phyloP scores from a whole-genome alignment of 37 sponge, comb jelly and placozoan genomes.

The Aplysina aerophoba region DNA sequence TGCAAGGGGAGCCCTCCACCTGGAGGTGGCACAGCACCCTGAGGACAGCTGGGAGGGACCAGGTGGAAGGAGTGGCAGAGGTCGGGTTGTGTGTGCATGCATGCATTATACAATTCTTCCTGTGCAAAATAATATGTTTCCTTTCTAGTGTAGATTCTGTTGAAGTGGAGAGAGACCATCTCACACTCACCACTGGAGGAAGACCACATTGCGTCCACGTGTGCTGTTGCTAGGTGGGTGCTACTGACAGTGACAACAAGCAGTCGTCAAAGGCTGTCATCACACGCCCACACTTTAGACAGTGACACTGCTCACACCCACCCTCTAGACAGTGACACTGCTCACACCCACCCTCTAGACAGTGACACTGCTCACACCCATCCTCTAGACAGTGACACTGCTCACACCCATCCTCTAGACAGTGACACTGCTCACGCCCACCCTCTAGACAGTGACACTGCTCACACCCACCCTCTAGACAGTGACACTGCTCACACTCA shows the following conservation, averaged over 20 bases:
- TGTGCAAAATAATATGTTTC: neutral
- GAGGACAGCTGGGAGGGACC: neutral
- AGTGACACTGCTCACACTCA: too few relatives aligned
- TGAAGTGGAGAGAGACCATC: too few relatives aligned
- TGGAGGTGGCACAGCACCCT: neutral
- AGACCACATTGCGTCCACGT: neutral
- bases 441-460: too few relatives aligned
- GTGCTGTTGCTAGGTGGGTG: neutral
- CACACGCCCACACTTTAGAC: neutral
- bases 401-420: neutral
- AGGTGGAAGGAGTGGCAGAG: neutral
- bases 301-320: conserved; percentile 12
- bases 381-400: too few relatives aligned
- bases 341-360: too few relatives aligned
- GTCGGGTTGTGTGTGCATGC: neutral
- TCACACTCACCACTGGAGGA: too few relatives aligned
- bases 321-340: too few relatives aligned
- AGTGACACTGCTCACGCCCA: too few relatives aligned
- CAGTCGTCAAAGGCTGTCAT: too few relatives aligned
- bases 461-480: neutral
- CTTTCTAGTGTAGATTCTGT: too few relatives aligned
- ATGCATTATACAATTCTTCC: neutral
- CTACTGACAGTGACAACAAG: neutral
- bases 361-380: neutral
- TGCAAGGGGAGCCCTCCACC: neutral